Conservation (phyloP, 2,888 invertebrate genomes). For the Drosophila maculinotata region DNA sequence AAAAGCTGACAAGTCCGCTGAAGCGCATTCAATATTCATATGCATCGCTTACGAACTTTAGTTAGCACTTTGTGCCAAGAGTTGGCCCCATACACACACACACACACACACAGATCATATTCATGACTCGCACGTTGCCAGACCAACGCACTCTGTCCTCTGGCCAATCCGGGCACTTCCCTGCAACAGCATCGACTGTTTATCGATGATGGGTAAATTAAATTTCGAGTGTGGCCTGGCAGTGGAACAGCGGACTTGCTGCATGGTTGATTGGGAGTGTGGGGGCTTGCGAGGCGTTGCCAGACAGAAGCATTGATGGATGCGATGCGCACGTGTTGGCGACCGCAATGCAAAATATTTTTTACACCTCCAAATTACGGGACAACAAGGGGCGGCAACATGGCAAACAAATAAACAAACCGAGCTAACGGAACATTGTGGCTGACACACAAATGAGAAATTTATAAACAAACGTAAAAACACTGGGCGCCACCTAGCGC, state of each 20-base stretch:
- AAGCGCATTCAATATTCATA: slow-evolving; percentile 52
- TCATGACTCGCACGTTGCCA: slow-evolving; percentile 39
- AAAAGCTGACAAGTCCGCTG: slow-evolving; percentile 26
- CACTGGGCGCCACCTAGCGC: slow-evolving; percentile 24
- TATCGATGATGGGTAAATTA: slow-evolving; percentile 78
- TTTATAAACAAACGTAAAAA: slow-evolving; percentile 58
- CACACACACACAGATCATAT: slow-evolving; percentile 28
- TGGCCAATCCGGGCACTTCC: slow-evolving; percentile 4
- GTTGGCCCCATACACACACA: slow-evolving; percentile 12
- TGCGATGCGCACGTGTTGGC: slow-evolving; percentile 68
- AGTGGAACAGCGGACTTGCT: neutral
- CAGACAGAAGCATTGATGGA: slow-evolving; percentile 64
- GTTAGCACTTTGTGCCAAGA: slow-evolving; percentile 35
- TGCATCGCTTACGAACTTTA: slow-evolving; percentile 48
- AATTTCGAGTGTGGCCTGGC: slow-evolving; percentile 51
- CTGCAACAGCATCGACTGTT: slow-evolving; percentile 54
- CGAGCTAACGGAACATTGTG: slow-evolving; percentile 56
- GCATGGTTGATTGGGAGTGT: no score
- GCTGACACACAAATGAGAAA: slow-evolving; percentile 62
- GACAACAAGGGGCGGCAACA: slow-evolving; percentile 17
- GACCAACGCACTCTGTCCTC: slow-evolving; percentile 1
- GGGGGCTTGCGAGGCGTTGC: slow-evolving; percentile 2
- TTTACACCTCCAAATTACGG: slow-evolving; percentile 74
- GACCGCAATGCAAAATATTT: slow-evolving; percentile 73
- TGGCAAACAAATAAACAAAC: slow-evolving; percentile 64